Evolutionary conservation across 2,888 invertebrate species (phyloP).

Genomic region (Orthosia incerta): DNA sequence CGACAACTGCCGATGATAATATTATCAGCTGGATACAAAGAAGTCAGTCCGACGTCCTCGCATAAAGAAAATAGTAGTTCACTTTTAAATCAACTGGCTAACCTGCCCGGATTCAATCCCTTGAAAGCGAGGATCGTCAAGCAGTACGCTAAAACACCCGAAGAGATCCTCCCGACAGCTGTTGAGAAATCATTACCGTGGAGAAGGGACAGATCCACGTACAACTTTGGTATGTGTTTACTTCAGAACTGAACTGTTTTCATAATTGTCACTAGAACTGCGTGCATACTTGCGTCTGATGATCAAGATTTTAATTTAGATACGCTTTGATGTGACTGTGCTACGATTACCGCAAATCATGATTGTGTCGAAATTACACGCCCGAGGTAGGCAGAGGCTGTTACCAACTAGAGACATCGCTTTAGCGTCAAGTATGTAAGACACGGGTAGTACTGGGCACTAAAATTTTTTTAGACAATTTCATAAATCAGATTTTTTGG

Average conservation of each 20-base stretch:
- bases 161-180: slow-evolving; percentile 93
- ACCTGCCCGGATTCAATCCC: slow-evolving; percentile 93
- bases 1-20: slow-evolving; percentile 83
- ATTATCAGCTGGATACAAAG: slow-evolving; percentile 88
- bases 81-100: slow-evolving; percentile 93
- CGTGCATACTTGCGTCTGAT: slow-evolving; percentile 75
- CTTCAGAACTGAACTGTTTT: slow-evolving; percentile 74
- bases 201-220: slow-evolving; percentile 94
- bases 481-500: slow-evolving; percentile 33
- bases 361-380: slow-evolving; percentile 48
- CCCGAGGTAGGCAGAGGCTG: slow-evolving; percentile 33
- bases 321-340: slow-evolving; percentile 57
- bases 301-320: slow-evolving; percentile 73
- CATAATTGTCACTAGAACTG: slow-evolving; percentile 69
- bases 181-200: slow-evolving; percentile 96
- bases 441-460: slow-evolving; percentile 31
- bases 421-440: slow-evolving; percentile 22
- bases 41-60: slow-evolving; percentile 90
- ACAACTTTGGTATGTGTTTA: slow-evolving; percentile 93
- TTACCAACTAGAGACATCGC: slow-evolving; percentile 23
- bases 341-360: slow-evolving; percentile 59
- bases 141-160: slow-evolving; percentile 92
- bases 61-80: slow-evolving; percentile 93
- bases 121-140: slow-evolving; percentile 93
- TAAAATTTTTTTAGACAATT: slow-evolving; percentile 1